Evolutionary conservation across 1,140 invertebrate species (phyloP), one percentile per base, ranked within the genome.

Genomic region (Scaptomyza graminum): DNA sequence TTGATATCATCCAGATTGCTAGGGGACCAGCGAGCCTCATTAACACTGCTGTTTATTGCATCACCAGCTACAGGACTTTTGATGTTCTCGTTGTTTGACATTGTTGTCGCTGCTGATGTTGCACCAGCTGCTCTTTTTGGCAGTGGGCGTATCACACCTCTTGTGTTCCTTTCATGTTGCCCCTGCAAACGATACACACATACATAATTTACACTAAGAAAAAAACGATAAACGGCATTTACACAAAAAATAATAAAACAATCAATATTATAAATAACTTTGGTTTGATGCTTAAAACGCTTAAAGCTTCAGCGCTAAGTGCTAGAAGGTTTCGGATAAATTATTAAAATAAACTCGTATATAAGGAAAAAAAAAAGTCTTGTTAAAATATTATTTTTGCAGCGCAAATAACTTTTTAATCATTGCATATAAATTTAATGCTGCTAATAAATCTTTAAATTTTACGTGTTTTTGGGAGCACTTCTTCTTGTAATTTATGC

Each of bases 1-100:
- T 79, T 77, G 60, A 91, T 85, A 49, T 71, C 89, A 41, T 79
- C 79, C 44, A 78, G 34, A 63, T 71, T 79, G 59, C 39, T 67
- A 11, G 47, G 63, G 8, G 63, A 54, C 72, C 76, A 77, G 34
- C 65, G 60, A 4, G 66, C 62, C 28, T 73, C 74, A 64, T 85
- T 18, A 8, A 51, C 44, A 65, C 71, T 88, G 75, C 64, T 52
- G 41, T 76, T 87, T 8, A 52, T 56, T 25, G 28, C 15, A 39
- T 34, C 63, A 28, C 49, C 69, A 15, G 13, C 47, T 37, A 37
- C 18, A 8, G 43, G 37, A 43, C 11, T n/a, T 46, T 74, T 47
- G 43, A 41, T 47, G 39, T 13, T 44, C n/a, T 18, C 15, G 39
- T 11, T 44, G 18, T 67, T 66, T 47, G 55, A 51, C 63, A 63